phyloP scores from a whole-genome alignment of 2,113 vertebrate genomes.

The Hippocampus zosterae region DNA sequence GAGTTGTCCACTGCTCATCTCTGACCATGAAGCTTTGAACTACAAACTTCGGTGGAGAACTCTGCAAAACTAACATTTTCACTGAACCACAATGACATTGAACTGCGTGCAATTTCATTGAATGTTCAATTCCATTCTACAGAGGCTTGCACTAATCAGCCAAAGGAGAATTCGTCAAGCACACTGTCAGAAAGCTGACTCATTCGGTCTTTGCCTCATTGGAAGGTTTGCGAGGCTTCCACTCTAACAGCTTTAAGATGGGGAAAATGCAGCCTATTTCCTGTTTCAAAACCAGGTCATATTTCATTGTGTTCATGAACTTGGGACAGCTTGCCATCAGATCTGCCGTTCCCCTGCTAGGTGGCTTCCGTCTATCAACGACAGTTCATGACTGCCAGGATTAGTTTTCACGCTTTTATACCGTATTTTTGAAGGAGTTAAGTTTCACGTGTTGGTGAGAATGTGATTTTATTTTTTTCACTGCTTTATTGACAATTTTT shows the following conservation, averaged over 20 bases:
- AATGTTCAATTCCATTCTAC: slow-evolving; percentile 33
- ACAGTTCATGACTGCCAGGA: slow-evolving; percentile 21
- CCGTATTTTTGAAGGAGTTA: slow-evolving; percentile 2
- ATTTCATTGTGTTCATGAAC: slow-evolving; percentile 51
- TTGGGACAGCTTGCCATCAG: slow-evolving; percentile 26
- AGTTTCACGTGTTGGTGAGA: slow-evolving; percentile 18
- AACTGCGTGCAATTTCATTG: slow-evolving; percentile 31
- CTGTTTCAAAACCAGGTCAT: slow-evolving; percentile 45
- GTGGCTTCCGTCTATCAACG: slow-evolving; percentile 36
- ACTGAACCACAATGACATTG: slow-evolving; percentile 18
- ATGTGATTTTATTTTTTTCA: slow-evolving; percentile 15
- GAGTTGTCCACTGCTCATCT: not conserved
- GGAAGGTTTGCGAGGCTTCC: slow-evolving; percentile 23
- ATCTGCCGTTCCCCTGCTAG: slow-evolving; percentile 19
- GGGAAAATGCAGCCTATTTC: slow-evolving; percentile 28
- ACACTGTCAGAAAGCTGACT: slow-evolving; percentile 23
- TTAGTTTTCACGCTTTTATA: slow-evolving; percentile 3
- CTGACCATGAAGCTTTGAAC: not conserved
- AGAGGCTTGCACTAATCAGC: slow-evolving; percentile 47
- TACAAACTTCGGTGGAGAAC: slow-evolving; percentile 6
- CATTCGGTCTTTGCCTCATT: slow-evolving; percentile 9
- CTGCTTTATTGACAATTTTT: slow-evolving; percentile 52
- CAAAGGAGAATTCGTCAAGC: slow-evolving; percentile 33
- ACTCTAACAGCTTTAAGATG: slow-evolving; percentile 31
- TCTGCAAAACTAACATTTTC: slow-evolving; percentile 8